These are phyloP conservation scores for Pristionchus entomophagus DNA, from an alignment of 2,888 invertebrate genomes.

Conservation along the genomic window DNA sequence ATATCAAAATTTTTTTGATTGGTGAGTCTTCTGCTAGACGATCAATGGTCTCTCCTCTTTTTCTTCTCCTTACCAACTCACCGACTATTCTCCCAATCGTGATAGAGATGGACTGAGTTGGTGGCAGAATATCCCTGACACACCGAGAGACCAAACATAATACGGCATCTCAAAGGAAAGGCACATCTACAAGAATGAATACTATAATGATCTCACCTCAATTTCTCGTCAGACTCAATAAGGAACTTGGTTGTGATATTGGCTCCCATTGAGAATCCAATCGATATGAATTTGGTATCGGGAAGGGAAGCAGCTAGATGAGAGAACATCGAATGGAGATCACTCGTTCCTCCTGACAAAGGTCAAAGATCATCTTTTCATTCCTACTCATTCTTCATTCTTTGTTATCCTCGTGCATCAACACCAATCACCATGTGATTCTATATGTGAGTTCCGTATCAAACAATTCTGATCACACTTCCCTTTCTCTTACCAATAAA, in stretches of 20 bases:
- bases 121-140: slow-evolving; percentile 95
- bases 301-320: slow-evolving; percentile 79
- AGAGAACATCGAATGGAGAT: slow-evolving; percentile 88
- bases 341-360: slow-evolving; percentile 87
- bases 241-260: slow-evolving; percentile 93
- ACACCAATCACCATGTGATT: background rate
- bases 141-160: slow-evolving; percentile 86
- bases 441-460: background rate
- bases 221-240: slow-evolving; percentile 82
- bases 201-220: background rate
- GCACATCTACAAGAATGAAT: background rate
- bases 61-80: slow-evolving; percentile 82
- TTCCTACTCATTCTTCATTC: background rate
- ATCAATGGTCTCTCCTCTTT: background rate
- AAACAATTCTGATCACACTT: background rate
- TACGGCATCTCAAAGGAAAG: slow-evolving; percentile 44
- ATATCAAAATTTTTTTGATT: too few relatives aligned
- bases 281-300: slow-evolving; percentile 83
- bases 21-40: too few relatives aligned
- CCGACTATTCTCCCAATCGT: slow-evolving; percentile 75
- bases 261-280: slow-evolving; percentile 94
- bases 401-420: background rate
- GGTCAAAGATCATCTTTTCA: background rate
- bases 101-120: slow-evolving; percentile 80
- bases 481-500: background rate